These are phyloP conservation scores for Ibidorhyncha struthersii DNA, from an alignment of 2,113 vertebrate genomes.

Conservation along the genomic window DNA sequence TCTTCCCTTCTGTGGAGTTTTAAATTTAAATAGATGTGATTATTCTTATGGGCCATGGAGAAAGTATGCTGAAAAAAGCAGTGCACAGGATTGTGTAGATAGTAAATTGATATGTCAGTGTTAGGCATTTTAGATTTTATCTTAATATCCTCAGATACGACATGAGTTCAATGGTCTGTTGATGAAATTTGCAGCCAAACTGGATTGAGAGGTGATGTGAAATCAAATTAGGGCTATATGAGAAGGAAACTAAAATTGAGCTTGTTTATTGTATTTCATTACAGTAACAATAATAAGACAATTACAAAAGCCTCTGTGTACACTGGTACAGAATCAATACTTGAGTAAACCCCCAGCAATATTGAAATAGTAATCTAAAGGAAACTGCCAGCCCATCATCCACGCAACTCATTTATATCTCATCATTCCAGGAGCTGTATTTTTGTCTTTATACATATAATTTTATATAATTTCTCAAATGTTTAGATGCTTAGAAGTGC, in stretches of 20 bases:
- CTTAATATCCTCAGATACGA: neutral
- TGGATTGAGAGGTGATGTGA: neutral
- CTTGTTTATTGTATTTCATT: neutral
- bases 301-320: neutral
- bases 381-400: neutral
- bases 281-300: neutral
- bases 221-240: neutral
- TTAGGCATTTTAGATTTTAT: neutral
- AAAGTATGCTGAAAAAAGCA: neutral
- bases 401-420: neutral
- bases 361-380: neutral
- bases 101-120: neutral
- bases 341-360: neutral
- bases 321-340: neutral
- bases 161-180: neutral
- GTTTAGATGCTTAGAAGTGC: neutral
- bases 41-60: neutral
- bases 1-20: neutral
- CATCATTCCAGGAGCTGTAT: neutral
- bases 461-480: neutral
- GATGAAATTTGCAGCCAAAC: constrained; percentile 5
- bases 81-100: neutral
- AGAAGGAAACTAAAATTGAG: neutral
- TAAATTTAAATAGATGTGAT: neutral
- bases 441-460: neutral